Evolutionary conservation across 1,140 invertebrate species (phyloP), one percentile per base, ranked within the genome.

Genomic region (Lanistes nyassanus): DNA sequence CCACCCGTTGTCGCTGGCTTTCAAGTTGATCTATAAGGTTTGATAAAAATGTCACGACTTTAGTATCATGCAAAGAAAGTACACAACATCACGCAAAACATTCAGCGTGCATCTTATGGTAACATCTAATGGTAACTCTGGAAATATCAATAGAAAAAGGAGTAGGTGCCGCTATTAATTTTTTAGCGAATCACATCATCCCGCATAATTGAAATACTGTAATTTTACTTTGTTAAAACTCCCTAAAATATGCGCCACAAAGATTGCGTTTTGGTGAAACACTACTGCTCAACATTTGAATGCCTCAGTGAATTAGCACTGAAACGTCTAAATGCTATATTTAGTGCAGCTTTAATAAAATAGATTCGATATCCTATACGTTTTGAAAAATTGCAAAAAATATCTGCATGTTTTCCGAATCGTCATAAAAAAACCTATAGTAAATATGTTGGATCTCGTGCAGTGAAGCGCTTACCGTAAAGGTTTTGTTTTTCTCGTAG

Each of bases 1-100:
- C 37, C 42, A 16, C 6, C 80, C 80, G 36, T 69, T 51, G 65
- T 81, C 80, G 29, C 75, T 39, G 16, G 80, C 80, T 47, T 53
- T 75, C 16, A 81, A 60, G 16, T 62, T 60, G 47, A 81, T 79
- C 80, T 81, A 51, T 26, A 66, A 39, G 42, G 42, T 26, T 9
- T 42, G 26, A 9, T 16, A 36, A 9, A n/a, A 51, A 74, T 29
- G 2, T 68, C 23, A 68, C 11, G 4, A 39, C n/a, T 36, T 37
- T 36, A 37, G 26, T 13, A 23, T 37, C 66, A 23, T 68, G 29
- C 2, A 4, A 34, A n/a, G n/a, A 16, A 34, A 26, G 29, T 34
- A 6, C 19, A 7, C 16, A 26, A 19, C 60, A 9, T 34, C 26
- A 64, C n/a, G n/a, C 0, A 2, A 26, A 23, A 3, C 19, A 36